Evolutionary conservation across 2,113 vertebrate species (phyloP).

Genomic region (Microcebus griseorufus): DNA sequence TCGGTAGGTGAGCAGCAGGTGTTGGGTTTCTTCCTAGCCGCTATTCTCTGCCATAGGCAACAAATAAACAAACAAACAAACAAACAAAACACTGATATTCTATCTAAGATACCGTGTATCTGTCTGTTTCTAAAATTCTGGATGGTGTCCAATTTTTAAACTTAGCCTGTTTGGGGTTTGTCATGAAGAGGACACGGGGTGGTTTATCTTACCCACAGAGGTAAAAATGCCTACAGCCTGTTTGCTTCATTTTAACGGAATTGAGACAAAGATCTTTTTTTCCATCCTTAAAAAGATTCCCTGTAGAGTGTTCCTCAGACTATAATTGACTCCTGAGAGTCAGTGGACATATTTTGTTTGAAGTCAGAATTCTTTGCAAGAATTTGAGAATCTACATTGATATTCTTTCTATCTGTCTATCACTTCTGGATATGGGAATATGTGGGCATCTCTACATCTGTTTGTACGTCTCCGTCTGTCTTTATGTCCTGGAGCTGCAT

Average conservation of each 20-base stretch:
- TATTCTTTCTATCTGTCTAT: not conserved
- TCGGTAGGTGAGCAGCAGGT: not conserved
- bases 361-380: not conserved
- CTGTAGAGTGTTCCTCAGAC: not conserved
- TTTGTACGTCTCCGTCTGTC: too few relatives aligned
- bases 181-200: not conserved
- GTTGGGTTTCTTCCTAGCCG: not conserved
- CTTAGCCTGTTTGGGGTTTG: not conserved
- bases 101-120: not conserved
- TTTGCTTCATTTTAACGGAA: not conserved
- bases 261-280: not conserved
- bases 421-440: not conserved
- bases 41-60: not conserved
- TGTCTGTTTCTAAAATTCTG: not conserved
- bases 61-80: not conserved
- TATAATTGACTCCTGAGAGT: not conserved
- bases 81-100: not conserved
- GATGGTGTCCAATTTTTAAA: not conserved
- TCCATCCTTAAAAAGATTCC: not conserved
- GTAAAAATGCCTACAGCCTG: not conserved
- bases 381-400: not conserved
- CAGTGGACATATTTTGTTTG: not conserved
- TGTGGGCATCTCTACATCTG: not conserved
- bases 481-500: not conserved
- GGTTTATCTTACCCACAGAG: too few relatives aligned